phyloP scores from a whole-genome alignment of 1,140 invertebrate species.

The Drosophila arawakana region DNA sequence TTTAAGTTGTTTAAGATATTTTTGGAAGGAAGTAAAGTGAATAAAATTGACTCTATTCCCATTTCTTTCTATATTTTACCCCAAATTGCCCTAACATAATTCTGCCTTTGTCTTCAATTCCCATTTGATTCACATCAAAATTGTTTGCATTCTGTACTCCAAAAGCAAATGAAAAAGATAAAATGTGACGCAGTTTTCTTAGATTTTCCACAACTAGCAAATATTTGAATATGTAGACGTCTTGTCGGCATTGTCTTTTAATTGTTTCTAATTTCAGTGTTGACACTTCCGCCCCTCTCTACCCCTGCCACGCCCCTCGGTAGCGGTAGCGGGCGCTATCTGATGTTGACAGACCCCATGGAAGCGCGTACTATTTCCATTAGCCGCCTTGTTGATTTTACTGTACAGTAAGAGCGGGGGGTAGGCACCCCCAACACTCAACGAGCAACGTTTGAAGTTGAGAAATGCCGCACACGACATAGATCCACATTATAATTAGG shows the following conservation, averaged over 20 bases:
- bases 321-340: slow-evolving; percentile 48
- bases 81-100: slow-evolving; percentile 6
- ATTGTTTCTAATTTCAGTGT: slow-evolving; percentile 77
- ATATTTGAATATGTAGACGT: slow-evolving; percentile 58
- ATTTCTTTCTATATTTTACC: neutral
- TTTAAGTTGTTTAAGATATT: too few species aligned
- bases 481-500: slow-evolving; percentile 45
- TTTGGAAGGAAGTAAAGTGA: too few species aligned
- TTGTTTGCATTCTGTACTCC: slow-evolving; percentile 20
- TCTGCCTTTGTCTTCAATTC: slow-evolving; percentile 16
- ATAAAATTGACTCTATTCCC: neutral
- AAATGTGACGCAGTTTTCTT: slow-evolving; percentile 39
- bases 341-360: slow-evolving; percentile 66
- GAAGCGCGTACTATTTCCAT: slow-evolving; percentile 52
- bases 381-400: slow-evolving; percentile 57
- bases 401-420: neutral
- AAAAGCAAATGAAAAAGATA: neutral
- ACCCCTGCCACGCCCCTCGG: slow-evolving; percentile 16
- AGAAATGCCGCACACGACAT: slow-evolving; percentile 37
- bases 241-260: slow-evolving; percentile 68
- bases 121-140: slow-evolving; percentile 28
- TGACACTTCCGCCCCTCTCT: slow-evolving; percentile 46
- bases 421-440: neutral
- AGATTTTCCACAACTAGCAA: slow-evolving; percentile 66
- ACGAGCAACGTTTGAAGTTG: slow-evolving; percentile 31